Conservation (phyloP, 2,797 vertebrate genomes). For the Myripristis murdjan region DNA sequence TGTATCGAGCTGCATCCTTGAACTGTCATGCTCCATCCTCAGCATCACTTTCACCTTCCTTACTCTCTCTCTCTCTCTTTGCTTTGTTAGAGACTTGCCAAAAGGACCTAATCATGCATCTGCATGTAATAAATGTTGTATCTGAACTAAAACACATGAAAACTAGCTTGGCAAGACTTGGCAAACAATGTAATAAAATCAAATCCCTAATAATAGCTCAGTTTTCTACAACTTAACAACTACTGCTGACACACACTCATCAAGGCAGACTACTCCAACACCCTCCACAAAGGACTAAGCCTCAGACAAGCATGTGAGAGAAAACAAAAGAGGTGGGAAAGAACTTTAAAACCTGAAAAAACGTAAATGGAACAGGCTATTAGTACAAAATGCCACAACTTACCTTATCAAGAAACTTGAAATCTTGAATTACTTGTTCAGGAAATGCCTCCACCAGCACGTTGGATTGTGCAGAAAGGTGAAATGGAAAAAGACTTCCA, state of each 20-base stretch:
- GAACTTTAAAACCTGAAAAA: not conserved
- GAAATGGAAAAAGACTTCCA: too few species aligned
- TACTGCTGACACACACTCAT: not conserved
- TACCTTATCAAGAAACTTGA: too few species aligned
- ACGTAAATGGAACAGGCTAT: too few species aligned
- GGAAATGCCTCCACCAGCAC: too few species aligned
- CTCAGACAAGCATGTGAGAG: too few species aligned
- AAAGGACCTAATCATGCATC: constrained; percentile 3
- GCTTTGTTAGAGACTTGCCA: not conserved
- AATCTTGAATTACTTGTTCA: too few species aligned
- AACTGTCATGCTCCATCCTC: not conserved
- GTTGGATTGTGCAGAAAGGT: too few species aligned
- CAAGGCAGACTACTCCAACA: not conserved
- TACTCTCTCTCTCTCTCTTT: not conserved
- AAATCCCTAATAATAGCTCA: not conserved
- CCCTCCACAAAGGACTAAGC: not conserved
- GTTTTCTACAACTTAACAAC: not conserved
- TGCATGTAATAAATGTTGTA: not conserved
- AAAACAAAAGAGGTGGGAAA: not conserved
- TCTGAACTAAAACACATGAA: not conserved
- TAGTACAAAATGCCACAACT: too few species aligned
- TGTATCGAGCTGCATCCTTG: constrained; percentile 13
- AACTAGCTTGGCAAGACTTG: not conserved
- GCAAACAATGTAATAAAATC: not conserved
- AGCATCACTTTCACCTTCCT: not conserved